phyloP scores from a whole-genome alignment of 2,113 vertebrate genomes.

The Lagopus muta region DNA sequence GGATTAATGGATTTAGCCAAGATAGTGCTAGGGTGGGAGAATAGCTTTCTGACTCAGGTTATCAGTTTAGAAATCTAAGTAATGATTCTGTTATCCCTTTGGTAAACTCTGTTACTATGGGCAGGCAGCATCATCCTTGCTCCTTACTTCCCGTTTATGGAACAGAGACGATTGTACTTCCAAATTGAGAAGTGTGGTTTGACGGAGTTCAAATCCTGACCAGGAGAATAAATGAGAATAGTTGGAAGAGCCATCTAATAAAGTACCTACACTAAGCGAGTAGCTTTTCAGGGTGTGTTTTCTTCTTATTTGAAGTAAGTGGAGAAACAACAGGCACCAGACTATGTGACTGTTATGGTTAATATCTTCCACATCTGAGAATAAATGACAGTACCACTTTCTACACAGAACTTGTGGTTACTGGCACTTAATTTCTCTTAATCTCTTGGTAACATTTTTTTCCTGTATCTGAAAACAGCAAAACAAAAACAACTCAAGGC shows the following conservation, averaged over 20 bases:
- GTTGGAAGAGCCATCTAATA: not conserved
- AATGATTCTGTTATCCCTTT: accelerated
- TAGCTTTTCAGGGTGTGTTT: not conserved
- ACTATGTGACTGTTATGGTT: not conserved
- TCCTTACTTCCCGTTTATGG: not conserved
- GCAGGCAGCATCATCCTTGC: not conserved
- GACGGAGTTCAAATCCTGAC: not conserved
- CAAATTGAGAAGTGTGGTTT: not conserved
- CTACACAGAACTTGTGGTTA: not conserved
- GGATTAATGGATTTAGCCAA: not conserved
- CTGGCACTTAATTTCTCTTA: not conserved
- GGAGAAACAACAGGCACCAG: not conserved
- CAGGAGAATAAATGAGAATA: not conserved
- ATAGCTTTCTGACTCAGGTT: not conserved
- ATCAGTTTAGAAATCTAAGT: not conserved
- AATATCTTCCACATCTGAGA: not conserved
- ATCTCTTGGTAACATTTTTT: not conserved
- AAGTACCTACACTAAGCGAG: not conserved
- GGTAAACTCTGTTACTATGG: not conserved
- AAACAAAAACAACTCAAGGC: accelerated
- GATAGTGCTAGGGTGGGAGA: not conserved
- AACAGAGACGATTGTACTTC: not conserved
- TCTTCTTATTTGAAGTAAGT: not conserved
- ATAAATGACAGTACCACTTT: not conserved
- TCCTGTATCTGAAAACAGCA: not conserved